Percentiles rank a stretch among this genome's conserved stretches.
These are phyloP conservation scores for Globodera rostochiensis DNA, from an alignment of 1,140 invertebrate genomes.

Conservation along the genomic window DNA sequence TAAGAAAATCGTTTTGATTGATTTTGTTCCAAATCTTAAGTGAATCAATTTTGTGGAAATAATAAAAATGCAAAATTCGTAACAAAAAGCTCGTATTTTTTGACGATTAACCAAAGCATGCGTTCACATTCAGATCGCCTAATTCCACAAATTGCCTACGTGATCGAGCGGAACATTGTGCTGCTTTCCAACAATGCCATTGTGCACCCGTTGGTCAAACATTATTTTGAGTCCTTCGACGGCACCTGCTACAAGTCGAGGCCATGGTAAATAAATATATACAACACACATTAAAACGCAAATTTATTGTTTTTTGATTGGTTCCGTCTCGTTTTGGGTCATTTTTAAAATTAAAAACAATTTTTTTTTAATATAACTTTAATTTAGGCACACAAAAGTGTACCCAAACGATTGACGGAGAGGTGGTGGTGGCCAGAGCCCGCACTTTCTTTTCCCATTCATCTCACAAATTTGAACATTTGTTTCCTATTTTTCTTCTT, in stretches of 20 bases:
- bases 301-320: no score
- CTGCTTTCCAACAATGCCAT: slow-evolving; percentile 59
- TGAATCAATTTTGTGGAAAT: neutral
- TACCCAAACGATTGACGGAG: slow-evolving; percentile 33
- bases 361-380: neutral
- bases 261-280: slow-evolving; percentile 18
- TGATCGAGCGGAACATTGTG: slow-evolving; percentile 67
- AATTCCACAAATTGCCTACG: slow-evolving; percentile 66
- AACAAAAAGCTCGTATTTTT: neutral
- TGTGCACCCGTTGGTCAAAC: slow-evolving; percentile 51
- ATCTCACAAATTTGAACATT: neutral
- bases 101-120: neutral
- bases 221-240: slow-evolving; percentile 56
- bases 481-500: neutral
- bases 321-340: no score
- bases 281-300: no score
- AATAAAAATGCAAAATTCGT: neutral
- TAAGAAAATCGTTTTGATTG: no score
- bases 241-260: slow-evolving; percentile 42
- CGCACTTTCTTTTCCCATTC: no score
- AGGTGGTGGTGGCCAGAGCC: neutral
- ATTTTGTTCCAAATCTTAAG: neutral
- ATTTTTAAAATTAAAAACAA: neutral
- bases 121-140: slow-evolving; percentile 61
- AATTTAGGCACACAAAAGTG: slow-evolving; percentile 31